Evolutionary conservation across 2,888 invertebrate species (phyloP).

Genomic region (Malachius bipustulatus): DNA sequence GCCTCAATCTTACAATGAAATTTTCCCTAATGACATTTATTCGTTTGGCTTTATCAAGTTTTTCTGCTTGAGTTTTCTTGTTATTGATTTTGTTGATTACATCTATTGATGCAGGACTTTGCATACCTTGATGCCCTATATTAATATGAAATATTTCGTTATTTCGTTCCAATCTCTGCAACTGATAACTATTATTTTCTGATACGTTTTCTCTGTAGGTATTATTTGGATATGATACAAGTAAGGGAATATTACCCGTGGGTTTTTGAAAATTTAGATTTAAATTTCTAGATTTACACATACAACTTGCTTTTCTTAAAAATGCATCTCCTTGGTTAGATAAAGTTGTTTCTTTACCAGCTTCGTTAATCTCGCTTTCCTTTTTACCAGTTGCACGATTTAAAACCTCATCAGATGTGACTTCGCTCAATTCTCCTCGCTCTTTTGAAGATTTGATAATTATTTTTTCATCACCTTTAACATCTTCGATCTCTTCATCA

Average conservation of each 20-base stretch:
- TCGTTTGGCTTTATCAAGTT: background rate
- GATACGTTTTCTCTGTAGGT: background rate
- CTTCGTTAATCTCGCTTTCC: background rate
- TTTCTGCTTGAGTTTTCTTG: background rate
- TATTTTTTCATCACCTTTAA: background rate
- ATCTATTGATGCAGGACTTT: too few species aligned
- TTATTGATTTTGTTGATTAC: too few species aligned
- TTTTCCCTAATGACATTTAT: background rate
- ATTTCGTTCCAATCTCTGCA: background rate
- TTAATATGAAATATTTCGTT: too few species aligned
- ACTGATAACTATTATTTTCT: background rate
- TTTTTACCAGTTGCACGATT: background rate
- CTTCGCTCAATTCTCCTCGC: background rate
- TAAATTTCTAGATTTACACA: too few species aligned
- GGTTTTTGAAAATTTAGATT: background rate
- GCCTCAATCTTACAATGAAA: background rate
- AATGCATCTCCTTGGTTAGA: background rate
- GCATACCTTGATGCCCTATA: too few species aligned
- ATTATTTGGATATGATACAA: background rate
- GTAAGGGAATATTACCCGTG: background rate
- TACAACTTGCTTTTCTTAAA: too few species aligned
- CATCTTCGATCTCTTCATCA: background rate
- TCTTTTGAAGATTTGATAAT: background rate
- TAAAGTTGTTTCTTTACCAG: background rate
- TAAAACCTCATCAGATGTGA: background rate